These are phyloP conservation scores for Sisor rabdophorus DNA, from an alignment of 2,113 vertebrate genomes.

Conservation along the genomic window DNA sequence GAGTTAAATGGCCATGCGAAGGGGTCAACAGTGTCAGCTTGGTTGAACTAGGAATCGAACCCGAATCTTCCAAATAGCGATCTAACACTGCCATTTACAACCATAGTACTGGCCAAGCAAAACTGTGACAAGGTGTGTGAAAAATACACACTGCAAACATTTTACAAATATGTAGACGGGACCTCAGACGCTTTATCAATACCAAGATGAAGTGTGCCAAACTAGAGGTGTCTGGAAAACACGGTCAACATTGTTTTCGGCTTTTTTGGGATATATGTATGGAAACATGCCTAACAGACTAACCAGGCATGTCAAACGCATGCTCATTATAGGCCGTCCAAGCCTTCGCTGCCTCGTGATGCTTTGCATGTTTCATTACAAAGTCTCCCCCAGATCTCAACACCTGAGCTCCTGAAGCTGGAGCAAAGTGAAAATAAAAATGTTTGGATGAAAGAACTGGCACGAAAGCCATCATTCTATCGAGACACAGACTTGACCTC, in stretches of 20 bases:
- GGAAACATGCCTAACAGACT: slow-evolving; percentile 28
- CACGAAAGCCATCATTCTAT: not conserved
- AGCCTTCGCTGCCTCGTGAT: not conserved
- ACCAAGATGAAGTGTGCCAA: slow-evolving; percentile 2
- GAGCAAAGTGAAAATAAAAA: not conserved
- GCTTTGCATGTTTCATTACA: slow-evolving; percentile 4
- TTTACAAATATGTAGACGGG: not conserved
- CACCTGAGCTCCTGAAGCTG: slow-evolving; percentile 4
- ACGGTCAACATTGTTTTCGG: not conserved
- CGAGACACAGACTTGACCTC: slow-evolving; percentile 15
- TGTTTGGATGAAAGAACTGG: not conserved
- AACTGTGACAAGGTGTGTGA: too few species aligned
- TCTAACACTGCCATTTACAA: too few species aligned
- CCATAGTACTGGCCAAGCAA: too few species aligned
- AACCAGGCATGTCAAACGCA: slow-evolving; percentile 9
- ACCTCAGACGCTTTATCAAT: slow-evolving; percentile 25
- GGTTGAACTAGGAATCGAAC: too few species aligned
- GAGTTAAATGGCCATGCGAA: too few species aligned
- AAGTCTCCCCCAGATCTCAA: not conserved
- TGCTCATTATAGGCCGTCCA: slow-evolving; percentile 5
- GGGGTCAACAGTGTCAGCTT: too few species aligned
- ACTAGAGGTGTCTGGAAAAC: not conserved
- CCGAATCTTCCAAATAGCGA: too few species aligned
- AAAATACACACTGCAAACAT: slow-evolving; percentile 26
- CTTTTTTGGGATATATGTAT: not conserved